phyloP scores from a whole-genome alignment of 2,888 invertebrate genomes.

The Yponomeuta cagnagella region DNA sequence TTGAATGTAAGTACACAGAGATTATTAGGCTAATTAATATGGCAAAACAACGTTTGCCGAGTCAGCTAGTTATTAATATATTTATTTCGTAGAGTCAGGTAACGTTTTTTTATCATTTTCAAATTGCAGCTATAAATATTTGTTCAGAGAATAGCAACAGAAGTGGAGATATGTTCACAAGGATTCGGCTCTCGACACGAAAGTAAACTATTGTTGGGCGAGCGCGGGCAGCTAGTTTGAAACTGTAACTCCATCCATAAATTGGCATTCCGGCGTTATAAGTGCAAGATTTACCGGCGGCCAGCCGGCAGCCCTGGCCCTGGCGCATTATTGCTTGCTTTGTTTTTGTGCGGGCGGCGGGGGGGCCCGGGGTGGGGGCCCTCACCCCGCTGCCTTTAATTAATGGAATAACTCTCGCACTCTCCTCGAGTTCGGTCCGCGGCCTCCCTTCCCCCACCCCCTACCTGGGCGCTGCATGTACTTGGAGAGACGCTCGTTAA shows the following conservation, averaged over 20 bases:
- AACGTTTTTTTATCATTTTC: no score
- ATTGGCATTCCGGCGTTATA: constrained; percentile 27
- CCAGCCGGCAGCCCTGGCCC: constrained; percentile 36
- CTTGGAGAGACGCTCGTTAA: constrained; percentile 18
- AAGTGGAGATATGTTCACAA: no score
- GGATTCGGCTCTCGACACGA: no score
- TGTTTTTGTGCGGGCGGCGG: constrained; percentile 43
- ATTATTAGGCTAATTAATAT: no score
- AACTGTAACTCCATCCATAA: constrained; percentile 35
- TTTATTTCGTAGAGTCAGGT: no score
- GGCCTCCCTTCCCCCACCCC: constrained; percentile 26
- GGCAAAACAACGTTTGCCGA: no score
- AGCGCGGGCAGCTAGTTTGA: background rate
- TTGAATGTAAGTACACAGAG: no score
- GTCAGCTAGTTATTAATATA: no score
- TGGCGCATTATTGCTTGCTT: constrained; percentile 51
- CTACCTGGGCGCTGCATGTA: constrained; percentile 27
- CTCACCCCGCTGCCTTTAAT: constrained; percentile 41
- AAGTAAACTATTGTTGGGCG: no score
- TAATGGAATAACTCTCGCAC: constrained; percentile 70
- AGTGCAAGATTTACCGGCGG: constrained; percentile 6
- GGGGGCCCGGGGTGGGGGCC: constrained; percentile 26
- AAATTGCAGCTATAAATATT: no score
- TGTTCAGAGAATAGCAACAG: no score
- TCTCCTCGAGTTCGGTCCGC: constrained; percentile 28